A percentile compares a stretch with the other conserved stretches of the same genome.
Conservation (phyloP, 1,140 invertebrate genomes). For the Xylocopa sonorina region DNA sequence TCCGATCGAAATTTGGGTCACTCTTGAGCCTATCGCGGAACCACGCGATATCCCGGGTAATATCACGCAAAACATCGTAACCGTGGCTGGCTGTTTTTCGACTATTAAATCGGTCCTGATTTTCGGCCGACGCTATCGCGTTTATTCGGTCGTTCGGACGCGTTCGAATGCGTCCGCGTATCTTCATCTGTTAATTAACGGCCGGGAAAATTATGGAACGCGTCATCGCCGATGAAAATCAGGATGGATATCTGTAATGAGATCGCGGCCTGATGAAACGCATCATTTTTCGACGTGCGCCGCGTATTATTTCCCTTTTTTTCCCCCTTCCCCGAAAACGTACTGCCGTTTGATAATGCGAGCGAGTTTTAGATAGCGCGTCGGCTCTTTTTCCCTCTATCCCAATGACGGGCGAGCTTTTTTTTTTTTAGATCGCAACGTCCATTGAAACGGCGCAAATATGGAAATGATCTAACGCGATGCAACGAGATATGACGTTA, state of each 20-base stretch:
- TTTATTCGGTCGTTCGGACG: neutral
- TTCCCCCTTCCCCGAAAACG: too few species aligned
- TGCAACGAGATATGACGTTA: conserved; percentile 16
- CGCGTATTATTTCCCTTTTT: neutral
- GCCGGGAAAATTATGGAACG: neutral
- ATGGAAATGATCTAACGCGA: conserved; percentile 22
- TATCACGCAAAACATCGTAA: conserved; percentile 4
- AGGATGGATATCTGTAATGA: neutral
- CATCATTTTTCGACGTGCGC: neutral
- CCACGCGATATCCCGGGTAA: neutral
- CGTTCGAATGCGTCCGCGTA: neutral
- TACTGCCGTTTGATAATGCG: conserved; percentile 1
- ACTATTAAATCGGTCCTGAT: neutral
- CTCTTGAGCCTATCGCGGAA: conserved; percentile 23
- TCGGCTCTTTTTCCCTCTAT: neutral
- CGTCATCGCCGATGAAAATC: neutral
- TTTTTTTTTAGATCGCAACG: neutral
- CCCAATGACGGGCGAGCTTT: neutral
- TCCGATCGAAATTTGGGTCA: conserved; percentile 37
- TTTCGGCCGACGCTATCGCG: neutral
- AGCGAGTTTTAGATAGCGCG: neutral
- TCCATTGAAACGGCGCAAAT: conserved; percentile 3
- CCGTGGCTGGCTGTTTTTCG: neutral
- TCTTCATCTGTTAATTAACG: conserved; percentile 10
- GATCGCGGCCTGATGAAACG: neutral